Evolutionary conservation across 2,888 invertebrate genomes (phyloP), one percentile per base, ranked within the genome.

Genomic region (Pammene fasciana): DNA sequence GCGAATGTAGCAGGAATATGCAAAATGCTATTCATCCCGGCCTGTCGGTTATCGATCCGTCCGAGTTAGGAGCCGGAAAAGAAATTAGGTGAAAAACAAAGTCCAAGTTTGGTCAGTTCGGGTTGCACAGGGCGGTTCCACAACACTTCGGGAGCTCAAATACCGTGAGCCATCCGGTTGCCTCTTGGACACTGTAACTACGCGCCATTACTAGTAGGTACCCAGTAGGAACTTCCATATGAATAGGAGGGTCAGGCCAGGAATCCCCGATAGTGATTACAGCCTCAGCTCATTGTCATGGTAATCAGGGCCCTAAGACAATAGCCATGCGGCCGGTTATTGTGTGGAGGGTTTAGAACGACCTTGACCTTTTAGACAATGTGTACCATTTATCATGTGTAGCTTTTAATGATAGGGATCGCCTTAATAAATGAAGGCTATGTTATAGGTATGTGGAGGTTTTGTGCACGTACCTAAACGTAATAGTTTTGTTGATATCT

Each of bases 231-330:
- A 26, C 54, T n/a, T 34, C n/a, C 0, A 46, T 14, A 34, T 54
- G 34, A 34, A 34, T 54, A 54, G 54, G n/a, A 34, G 34, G 54
- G 52, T 52, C 52, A 26, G 18, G 11, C 18, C 52, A 52, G 52
- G 54, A 46, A 46, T 46, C 14, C 46, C 14, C 7, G 46, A 26
- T 34, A 54, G 54, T 54, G 54, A 54, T 54, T 54, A 54, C n/a
- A 54, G 3, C 54, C 26, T 26, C 26, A 26, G 34, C 13, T 34
- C 34, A 54, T 54, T 54, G 54, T 54, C 54, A 54, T 54, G 54
- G 34, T 54, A 54, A 54, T 54, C 34, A 54, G 54, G n/a, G 34
- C 54, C 54, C 54, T 54, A 54, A 54, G 54, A 54, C 54, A 54
- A 54, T 34, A 54, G 54, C 8, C 34, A 34, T 54, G 54, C 13